These are phyloP conservation scores for Urophycis tenuis DNA, from an alignment of 2,797 vertebrate species.

Conservation along the genomic window DNA sequence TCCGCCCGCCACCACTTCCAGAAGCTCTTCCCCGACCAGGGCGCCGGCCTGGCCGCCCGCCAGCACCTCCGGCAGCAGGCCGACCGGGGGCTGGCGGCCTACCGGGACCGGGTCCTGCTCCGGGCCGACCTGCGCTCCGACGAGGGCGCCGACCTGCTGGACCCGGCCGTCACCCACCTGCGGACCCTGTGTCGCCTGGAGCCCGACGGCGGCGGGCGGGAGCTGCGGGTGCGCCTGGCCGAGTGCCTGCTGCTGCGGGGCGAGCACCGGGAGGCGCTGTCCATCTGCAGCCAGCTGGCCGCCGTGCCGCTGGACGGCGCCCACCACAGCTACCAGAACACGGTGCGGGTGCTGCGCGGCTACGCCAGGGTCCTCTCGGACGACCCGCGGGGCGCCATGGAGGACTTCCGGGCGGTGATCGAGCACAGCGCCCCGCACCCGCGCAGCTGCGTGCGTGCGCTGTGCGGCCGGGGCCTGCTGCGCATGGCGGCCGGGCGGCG, in stretches of 20 bases:
- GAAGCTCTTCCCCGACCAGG: slow-evolving; percentile 65
- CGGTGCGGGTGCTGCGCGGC: slow-evolving; percentile 81
- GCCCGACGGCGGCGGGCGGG: slow-evolving; percentile 61
- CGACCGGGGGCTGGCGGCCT: slow-evolving; percentile 72
- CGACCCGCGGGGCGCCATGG: slow-evolving; percentile 69
- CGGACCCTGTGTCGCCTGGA: slow-evolving; percentile 78
- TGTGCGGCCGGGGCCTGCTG: slow-evolving; percentile 87
- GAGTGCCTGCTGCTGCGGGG: slow-evolving; percentile 85
- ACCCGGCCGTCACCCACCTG: slow-evolving; percentile 70
- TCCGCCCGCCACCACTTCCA: slow-evolving; percentile 69
- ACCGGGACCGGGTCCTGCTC: slow-evolving; percentile 72
- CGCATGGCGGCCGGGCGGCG: slow-evolving; percentile 74
- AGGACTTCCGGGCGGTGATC: slow-evolving; percentile 87
- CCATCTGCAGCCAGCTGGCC: slow-evolving; percentile 80
- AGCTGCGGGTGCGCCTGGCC: slow-evolving; percentile 77
- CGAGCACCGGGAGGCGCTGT: slow-evolving; percentile 67
- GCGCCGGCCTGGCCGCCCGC: slow-evolving; percentile 51
- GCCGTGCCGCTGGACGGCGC: slow-evolving; percentile 42
- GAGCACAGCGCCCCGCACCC: slow-evolving; percentile 80
- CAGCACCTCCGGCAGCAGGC: slow-evolving; percentile 69
- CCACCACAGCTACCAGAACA: slow-evolving; percentile 76
- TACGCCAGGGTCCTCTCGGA: slow-evolving; percentile 79
- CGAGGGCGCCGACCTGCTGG: slow-evolving; percentile 73
- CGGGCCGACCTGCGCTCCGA: slow-evolving; percentile 75
- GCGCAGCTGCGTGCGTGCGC: slow-evolving; percentile 82